Conservation (phyloP, 2,888 invertebrate genomes). For the Hypomecis atomaria region DNA sequence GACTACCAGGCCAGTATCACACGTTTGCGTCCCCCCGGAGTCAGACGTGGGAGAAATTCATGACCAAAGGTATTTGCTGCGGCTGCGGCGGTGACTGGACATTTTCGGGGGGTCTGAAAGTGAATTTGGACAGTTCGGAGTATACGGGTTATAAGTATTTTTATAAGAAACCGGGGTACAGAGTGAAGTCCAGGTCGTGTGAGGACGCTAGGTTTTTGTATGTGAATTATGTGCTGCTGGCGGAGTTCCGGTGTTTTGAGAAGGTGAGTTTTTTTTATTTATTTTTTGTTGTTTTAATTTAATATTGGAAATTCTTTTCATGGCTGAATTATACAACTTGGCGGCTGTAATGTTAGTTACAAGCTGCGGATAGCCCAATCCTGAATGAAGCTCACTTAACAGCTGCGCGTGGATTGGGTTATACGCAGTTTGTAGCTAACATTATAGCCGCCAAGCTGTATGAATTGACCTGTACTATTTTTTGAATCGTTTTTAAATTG, state of each 20-base stretch:
- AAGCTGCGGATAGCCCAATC: too few species aligned
- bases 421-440: too few species aligned
- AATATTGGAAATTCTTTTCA: too few species aligned
- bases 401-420: too few species aligned
- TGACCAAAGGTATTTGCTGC: slow-evolving; percentile 74
- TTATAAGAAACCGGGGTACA: slow-evolving; percentile 69
- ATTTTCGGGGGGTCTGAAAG: slow-evolving; percentile 73
- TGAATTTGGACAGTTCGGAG: slow-evolving; percentile 76
- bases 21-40: neutral
- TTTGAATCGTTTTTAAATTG: too few species aligned
- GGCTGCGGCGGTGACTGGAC: slow-evolving; percentile 80
- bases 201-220: slow-evolving; percentile 88
- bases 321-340: too few species aligned
- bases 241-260: slow-evolving; percentile 86
- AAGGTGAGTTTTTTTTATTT: slow-evolving; percentile 79
- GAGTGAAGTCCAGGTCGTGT: slow-evolving; percentile 73
- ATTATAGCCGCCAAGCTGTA: too few species aligned
- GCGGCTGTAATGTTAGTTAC: too few species aligned
- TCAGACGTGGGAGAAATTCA: slow-evolving; percentile 59
- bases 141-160: slow-evolving; percentile 81
- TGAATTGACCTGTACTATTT: too few species aligned
- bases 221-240: slow-evolving; percentile 86
- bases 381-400: too few species aligned
- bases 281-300: neutral
- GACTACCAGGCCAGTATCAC: neutral